Percentiles rank a stretch among this genome's conserved stretches.
Conservation (phyloP, 2,113 vertebrate species). For the Melanotaenia duboulayi region DNA sequence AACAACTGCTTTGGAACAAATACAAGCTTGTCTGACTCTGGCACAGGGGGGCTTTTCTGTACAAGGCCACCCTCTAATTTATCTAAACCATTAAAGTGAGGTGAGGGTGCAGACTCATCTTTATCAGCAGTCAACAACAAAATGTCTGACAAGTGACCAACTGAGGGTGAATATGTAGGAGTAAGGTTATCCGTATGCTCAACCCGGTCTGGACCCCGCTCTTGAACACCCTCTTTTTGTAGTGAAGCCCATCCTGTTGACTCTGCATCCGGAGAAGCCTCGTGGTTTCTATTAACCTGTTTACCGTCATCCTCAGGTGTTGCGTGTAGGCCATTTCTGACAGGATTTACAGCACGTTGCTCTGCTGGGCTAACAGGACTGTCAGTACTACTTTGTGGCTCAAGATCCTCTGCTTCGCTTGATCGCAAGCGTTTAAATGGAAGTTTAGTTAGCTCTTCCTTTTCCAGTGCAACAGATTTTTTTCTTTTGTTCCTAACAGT, state of each 20-base stretch:
- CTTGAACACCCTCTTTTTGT: not conserved
- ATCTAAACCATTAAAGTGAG: not conserved
- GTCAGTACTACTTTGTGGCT: not conserved
- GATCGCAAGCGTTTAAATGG: slow-evolving; percentile 72
- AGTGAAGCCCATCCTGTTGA: not conserved
- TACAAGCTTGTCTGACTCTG: slow-evolving; percentile 38
- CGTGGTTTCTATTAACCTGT: slow-evolving; percentile 23
- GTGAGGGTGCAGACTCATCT: not conserved
- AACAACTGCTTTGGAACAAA: slow-evolving; percentile 76
- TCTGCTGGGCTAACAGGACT: not conserved
- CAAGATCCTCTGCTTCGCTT: not conserved
- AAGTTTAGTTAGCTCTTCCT: slow-evolving; percentile 49
- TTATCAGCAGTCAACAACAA: not conserved
- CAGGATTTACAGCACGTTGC: not conserved
- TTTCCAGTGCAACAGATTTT: slow-evolving; percentile 27
- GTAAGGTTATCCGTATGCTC: not conserved
- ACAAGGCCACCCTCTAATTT: not conserved
- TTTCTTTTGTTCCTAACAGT: slow-evolving; percentile 81
- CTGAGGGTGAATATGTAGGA: not conserved
- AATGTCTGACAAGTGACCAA: slow-evolving; percentile 4
- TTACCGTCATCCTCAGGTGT: not conserved
- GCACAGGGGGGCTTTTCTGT: not conserved
- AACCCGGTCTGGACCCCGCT: not conserved
- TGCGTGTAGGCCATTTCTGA: slow-evolving; percentile 19
- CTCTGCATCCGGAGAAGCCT: not conserved